phyloP scores from a whole-genome alignment of 2,888 invertebrate species.

The Anticlea derivata region DNA sequence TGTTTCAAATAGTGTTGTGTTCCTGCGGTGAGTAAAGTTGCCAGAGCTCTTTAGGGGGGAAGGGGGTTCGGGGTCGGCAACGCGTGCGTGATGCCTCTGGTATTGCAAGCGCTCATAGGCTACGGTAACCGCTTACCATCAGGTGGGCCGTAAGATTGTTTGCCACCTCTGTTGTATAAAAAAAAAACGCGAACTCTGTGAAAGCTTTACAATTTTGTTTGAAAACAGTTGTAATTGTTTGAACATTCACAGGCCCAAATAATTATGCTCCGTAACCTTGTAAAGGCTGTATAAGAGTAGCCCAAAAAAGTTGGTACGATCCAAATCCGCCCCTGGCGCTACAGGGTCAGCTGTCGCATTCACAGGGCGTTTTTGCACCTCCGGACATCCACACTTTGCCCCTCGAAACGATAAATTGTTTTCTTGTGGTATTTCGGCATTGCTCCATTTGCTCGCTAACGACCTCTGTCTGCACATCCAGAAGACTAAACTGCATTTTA shows the following conservation, averaged over 20 bases:
- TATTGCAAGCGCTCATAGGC: too few relatives aligned
- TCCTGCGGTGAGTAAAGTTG: too few relatives aligned
- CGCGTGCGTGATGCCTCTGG: too few relatives aligned
- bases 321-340: conserved; percentile 53
- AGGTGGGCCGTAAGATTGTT: too few relatives aligned
- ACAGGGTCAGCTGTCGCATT: conserved; percentile 74
- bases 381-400: conserved; percentile 42
- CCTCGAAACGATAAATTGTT: conserved; percentile 69
- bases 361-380: conserved; percentile 74
- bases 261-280: background rate
- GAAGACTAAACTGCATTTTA: conserved; percentile 27
- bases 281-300: background rate
- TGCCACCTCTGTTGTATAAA: too few relatives aligned
- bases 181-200: too few relatives aligned
- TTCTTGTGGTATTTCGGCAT: conserved; percentile 57
- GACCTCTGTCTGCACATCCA: conserved; percentile 38
- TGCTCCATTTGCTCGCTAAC: conserved; percentile 44
- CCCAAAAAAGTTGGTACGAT: conserved; percentile 8
- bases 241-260: conserved; percentile 1
- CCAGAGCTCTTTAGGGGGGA: too few relatives aligned
- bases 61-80: too few relatives aligned
- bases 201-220: background rate
- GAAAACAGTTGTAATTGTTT: background rate
- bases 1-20: too few relatives aligned
- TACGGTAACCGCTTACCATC: too few relatives aligned